A percentile compares a stretch with the other conserved stretches of the same genome.
These are phyloP conservation scores for Squalus acanthias DNA, from an alignment of 2,797 vertebrate genomes.

Conservation along the genomic window DNA sequence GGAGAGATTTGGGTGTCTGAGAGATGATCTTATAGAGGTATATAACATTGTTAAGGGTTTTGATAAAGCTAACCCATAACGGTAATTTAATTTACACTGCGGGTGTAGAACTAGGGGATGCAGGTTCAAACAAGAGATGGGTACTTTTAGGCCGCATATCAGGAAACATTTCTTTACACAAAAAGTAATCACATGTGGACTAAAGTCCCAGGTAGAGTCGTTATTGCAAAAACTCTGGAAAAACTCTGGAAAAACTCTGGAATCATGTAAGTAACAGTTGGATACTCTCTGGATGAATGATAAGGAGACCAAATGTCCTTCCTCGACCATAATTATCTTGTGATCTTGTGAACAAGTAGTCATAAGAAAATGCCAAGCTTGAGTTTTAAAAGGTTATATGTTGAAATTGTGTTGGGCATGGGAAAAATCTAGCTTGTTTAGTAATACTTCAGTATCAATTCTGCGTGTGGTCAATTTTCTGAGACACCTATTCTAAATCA, in stretches of 20 bases:
- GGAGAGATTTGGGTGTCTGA: too few species aligned
- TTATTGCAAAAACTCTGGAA: neutral
- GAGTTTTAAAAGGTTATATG: neutral
- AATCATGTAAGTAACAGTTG: neutral
- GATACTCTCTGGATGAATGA: neutral
- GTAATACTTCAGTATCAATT: neutral
- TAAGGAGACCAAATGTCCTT: neutral
- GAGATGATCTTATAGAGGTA: too few species aligned
- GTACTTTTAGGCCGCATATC: too few species aligned
- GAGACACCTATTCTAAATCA: neutral
- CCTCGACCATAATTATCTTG: neutral
- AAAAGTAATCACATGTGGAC: too few species aligned
- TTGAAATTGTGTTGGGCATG: neutral
- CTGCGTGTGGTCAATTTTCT: neutral
- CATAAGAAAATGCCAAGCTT: neutral
- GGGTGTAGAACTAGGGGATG: too few species aligned
- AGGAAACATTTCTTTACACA: too few species aligned
- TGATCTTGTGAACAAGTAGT: neutral
- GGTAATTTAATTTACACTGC: too few species aligned
- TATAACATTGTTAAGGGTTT: too few species aligned
- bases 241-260: neutral
- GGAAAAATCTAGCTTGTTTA: neutral
- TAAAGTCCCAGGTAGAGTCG: neutral
- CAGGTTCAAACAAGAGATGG: too few species aligned
- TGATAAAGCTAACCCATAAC: too few species aligned